Base-by-base conservation (phyloP, 2,113 vertebrate species). In the Aplodontia rufa region DNA sequence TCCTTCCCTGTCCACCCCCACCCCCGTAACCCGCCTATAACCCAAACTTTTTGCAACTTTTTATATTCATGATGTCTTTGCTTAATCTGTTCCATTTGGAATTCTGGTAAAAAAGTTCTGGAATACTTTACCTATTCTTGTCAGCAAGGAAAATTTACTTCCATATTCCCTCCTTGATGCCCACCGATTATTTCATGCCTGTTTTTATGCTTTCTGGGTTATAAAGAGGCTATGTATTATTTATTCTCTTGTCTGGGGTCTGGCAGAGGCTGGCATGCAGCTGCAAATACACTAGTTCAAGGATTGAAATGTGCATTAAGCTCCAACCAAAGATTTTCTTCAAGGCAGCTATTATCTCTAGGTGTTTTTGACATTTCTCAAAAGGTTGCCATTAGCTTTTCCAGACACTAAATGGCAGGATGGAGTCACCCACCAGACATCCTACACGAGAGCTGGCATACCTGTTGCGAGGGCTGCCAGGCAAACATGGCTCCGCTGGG, bases 81-180 rank as follows among this genome's bases (percentile, higher is more conserved):
- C 47, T 53, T 55, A 90, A 92, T 35, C 8, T 32, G 20, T 49
- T 85, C 47, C 68, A 45, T 74, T 58, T 32, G 58, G 91, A 81
- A 83, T 87, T 79, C 74, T 91, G 45, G 75, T 71, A 91, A 90
- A 83, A 53, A 79, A 90, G 51, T 69, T 87, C 53, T 83, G 22
- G 62, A 83, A 87, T 64, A 42, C 49, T 83, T 76, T 40, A 11
- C n/a, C 45, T 9, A 60, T 1, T 81, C 47, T 74, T 45, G 19
- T 83, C 60, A 66, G 58, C 30, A 8, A 90, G 55, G 83, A 72
- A 93, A 71, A 82, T 22, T 64, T 10, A 60, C 74, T 86, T 79
- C 28, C 22, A 4, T 51, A 42, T 35, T 14, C 26, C 37, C 28
- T 84, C 42, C 19, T 60, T 62, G 60, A 51, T 53, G 71, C 6